A percentile compares a stretch with the other conserved stretches of the same genome.
phyloP scores from a whole-genome alignment of 2,113 vertebrate genomes.

The Tautogolabrus adspersus region DNA sequence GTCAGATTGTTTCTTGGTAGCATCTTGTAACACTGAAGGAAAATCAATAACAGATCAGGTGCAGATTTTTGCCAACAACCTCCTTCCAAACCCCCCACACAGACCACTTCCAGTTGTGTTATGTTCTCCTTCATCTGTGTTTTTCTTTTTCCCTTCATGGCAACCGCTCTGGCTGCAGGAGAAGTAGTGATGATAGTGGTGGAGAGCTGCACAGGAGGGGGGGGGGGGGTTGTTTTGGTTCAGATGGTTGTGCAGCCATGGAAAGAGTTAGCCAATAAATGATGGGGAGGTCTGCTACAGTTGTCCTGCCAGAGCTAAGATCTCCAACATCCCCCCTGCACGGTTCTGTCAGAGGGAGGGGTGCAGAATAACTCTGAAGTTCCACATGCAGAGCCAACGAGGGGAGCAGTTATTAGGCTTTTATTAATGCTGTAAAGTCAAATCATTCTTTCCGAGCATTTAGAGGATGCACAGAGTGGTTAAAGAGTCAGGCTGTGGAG shows the following conservation, averaged over 20 bases:
- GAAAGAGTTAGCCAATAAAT: constrained; percentile 52
- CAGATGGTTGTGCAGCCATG: constrained; percentile 23
- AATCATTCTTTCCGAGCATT: background rate
- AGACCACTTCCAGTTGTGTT: constrained; percentile 17
- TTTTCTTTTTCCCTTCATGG: constrained; percentile 3
- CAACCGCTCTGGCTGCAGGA: constrained; percentile 33
- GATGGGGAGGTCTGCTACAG: constrained; percentile 35
- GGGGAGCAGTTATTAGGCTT: background rate
- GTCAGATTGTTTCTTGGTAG: background rate
- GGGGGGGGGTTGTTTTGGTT: constrained; percentile 56
- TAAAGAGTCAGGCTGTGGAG: too few species aligned
- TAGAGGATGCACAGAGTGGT: background rate
- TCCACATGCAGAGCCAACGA: constrained; percentile 35
- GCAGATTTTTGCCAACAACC: background rate
- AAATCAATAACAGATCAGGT: constrained; percentile 22
- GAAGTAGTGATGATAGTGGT: constrained; percentile 2
- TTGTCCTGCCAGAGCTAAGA: constrained; percentile 38
- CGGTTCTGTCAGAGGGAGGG: constrained; percentile 40
- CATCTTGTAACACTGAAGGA: constrained; percentile 3
- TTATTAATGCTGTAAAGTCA: background rate
- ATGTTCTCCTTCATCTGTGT: constrained; percentile 1
- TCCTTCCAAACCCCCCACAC: constrained; percentile 1
- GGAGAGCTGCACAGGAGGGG: constrained; percentile 10
- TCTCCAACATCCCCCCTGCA: constrained; percentile 34
- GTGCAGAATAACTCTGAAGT: constrained; percentile 20